Evolutionary conservation across 2,113 vertebrate genomes (phyloP).

Genomic region (Morone chrysops): DNA sequence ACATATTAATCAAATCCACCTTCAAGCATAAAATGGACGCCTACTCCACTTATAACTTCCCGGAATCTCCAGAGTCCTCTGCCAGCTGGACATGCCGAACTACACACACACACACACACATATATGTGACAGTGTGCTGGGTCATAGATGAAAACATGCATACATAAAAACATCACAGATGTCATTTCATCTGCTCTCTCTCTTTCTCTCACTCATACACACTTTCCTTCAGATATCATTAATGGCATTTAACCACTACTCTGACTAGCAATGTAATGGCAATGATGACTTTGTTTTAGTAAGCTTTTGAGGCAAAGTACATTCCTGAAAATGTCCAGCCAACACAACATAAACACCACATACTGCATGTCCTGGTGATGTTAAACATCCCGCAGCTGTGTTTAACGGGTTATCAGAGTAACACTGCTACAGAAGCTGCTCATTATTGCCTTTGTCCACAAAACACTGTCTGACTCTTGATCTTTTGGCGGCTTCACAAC

Average conservation of each 20-base stretch:
- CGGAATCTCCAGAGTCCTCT: conserved; percentile 12
- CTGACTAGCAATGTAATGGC: conserved; percentile 6
- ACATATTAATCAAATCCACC: conserved; percentile 18
- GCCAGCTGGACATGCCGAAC: conserved; percentile 42
- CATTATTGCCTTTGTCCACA: conserved; percentile 1
- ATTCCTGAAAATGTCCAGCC: conserved; percentile 18
- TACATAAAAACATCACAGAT: conserved; percentile 20
- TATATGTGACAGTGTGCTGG: background rate
- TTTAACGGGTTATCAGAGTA: background rate
- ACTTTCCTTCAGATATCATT: background rate
- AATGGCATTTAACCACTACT: background rate
- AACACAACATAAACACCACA: conserved; percentile 29
- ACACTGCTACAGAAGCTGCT: background rate
- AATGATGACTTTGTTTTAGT: conserved; percentile 2
- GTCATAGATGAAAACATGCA: conserved; percentile 6
- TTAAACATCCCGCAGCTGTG: conserved; percentile 29
- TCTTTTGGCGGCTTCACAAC: conserved; percentile 23
- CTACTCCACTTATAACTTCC: conserved; percentile 35
- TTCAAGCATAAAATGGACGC: conserved; percentile 12
- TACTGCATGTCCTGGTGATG: background rate
- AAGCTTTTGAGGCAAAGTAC: background rate
- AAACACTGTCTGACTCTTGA: conserved; percentile 1
- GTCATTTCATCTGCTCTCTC: background rate
- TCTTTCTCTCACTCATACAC: background rate
- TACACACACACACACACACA: background rate